Conservation (phyloP, 1,140 invertebrate species). For the Sitodiplosis mosellana region DNA sequence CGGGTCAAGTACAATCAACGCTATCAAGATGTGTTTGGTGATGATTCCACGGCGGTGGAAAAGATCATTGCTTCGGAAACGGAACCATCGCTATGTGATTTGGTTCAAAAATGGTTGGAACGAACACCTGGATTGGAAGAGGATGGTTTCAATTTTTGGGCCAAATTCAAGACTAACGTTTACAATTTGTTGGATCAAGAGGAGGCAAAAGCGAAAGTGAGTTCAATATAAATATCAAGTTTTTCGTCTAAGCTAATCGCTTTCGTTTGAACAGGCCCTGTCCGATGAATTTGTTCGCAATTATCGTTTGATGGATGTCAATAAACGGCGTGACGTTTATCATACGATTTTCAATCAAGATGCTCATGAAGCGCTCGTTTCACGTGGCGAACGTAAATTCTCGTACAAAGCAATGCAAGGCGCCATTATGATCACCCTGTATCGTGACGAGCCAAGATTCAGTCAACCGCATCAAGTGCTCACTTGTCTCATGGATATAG, state of each 20-base stretch:
- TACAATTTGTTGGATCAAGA: slow-evolving; percentile 39
- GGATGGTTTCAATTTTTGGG: slow-evolving; percentile 84
- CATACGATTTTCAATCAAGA: slow-evolving; percentile 72
- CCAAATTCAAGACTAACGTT: slow-evolving; percentile 67
- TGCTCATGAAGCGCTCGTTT: slow-evolving; percentile 61
- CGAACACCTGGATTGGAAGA: slow-evolving; percentile 77
- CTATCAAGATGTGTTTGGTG: slow-evolving; percentile 73
- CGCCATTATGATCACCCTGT: slow-evolving; percentile 93
- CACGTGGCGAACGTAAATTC: slow-evolving; percentile 74
- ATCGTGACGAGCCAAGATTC: slow-evolving; percentile 89
- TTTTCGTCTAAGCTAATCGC: too few relatives aligned
- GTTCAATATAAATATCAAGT: too few relatives aligned
- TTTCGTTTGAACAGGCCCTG: too few relatives aligned
- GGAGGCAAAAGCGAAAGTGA: not conserved
- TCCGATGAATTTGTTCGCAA: slow-evolving; percentile 28
- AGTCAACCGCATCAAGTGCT: slow-evolving; percentile 92
- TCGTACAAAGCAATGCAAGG: slow-evolving; percentile 83
- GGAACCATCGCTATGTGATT: slow-evolving; percentile 62
- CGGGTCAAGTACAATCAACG: slow-evolving; percentile 86
- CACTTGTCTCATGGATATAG: slow-evolving; percentile 89
- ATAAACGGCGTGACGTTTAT: slow-evolving; percentile 65
- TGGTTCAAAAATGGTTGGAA: slow-evolving; percentile 86
- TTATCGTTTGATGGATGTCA: slow-evolving; percentile 49
- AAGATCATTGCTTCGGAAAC: slow-evolving; percentile 57
- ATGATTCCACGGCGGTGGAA: slow-evolving; percentile 49